Percentiles rank a stretch among this genome's conserved stretches.
These are phyloP conservation scores for Bombus turneri DNA, from an alignment of 1,140 invertebrate genomes.

Conservation along the genomic window DNA sequence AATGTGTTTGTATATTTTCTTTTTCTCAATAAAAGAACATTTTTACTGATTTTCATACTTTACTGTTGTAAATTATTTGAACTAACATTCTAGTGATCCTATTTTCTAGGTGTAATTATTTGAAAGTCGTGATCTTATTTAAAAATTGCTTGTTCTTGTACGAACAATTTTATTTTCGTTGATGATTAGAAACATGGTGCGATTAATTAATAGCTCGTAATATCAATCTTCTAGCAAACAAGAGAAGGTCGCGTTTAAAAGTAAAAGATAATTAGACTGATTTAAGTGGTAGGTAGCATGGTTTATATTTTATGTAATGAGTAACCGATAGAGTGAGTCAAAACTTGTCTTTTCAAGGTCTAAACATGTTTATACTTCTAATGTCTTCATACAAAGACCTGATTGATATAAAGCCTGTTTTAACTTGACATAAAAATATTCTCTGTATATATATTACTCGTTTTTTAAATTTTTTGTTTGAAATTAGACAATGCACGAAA, in stretches of 20 bases:
- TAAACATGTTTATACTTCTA: neutral
- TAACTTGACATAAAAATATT: too few relatives aligned
- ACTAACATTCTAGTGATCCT: neutral
- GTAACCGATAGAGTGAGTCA: neutral
- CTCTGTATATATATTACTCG: too few relatives aligned
- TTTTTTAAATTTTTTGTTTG: too few relatives aligned
- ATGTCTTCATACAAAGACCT: too few relatives aligned
- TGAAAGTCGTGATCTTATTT: neutral
- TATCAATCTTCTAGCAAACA: neutral
- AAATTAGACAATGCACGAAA: too few relatives aligned
- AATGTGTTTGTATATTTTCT: neutral
- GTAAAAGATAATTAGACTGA: neutral
- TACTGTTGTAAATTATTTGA: neutral
- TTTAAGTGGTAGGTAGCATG: neutral
- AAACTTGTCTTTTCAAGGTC: neutral
- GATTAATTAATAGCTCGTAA: neutral
- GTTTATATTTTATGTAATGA: neutral
- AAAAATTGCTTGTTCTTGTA: neutral
- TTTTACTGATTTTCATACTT: neutral
- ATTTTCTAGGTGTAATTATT: neutral
- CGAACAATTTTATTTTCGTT: neutral
- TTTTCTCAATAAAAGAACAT: neutral
- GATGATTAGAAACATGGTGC: neutral
- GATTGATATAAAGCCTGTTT: too few relatives aligned
- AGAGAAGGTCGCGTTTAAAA: neutral